Evolutionary conservation across 1,140 invertebrate genomes (phyloP).

Genomic region (Bradynema listronoti): DNA sequence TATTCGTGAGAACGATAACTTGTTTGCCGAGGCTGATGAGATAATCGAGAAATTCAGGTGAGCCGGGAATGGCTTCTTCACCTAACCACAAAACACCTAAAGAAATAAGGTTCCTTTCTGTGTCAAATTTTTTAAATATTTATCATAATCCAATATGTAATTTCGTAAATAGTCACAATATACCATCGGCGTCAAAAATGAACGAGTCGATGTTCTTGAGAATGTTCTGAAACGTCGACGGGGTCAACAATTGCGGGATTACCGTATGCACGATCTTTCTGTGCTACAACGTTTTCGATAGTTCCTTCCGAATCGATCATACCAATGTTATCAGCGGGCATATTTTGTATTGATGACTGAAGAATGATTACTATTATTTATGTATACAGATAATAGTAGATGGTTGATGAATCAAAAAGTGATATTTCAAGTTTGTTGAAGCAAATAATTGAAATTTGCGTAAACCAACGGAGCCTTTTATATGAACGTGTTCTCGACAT

Average conservation of each 20-base stretch:
- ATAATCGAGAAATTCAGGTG: constrained; percentile 44
- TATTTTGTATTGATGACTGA: neutral
- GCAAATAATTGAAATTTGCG: too few species aligned
- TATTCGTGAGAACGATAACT: constrained; percentile 54
- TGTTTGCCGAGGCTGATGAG: constrained; percentile 34
- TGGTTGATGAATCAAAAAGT: too few species aligned
- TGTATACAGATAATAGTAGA: too few species aligned
- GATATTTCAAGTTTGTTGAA: too few species aligned
- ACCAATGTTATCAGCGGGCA: constrained; percentile 7
- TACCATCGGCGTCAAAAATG: constrained; percentile 57
- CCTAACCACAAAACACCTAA: constrained; percentile 53
- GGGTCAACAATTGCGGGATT: constrained; percentile 18
- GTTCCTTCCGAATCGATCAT: neutral
- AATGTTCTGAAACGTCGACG: constrained; percentile 32
- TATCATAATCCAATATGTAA: neutral
- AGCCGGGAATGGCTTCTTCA: constrained; percentile 47
- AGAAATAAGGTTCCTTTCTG: constrained; percentile 23
- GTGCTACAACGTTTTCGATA: neutral
- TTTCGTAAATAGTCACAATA: constrained; percentile 3
- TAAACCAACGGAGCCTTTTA: too few species aligned
- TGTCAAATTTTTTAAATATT: neutral
- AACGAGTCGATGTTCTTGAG: constrained; percentile 50
- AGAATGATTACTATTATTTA: neutral
- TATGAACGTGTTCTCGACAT: too few species aligned
- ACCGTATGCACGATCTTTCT: constrained; percentile 7